A percentile compares a stretch with the other conserved stretches of the same genome.
Conservation (phyloP, 2,113 vertebrate genomes). For the Montifringilla adamsi region DNA sequence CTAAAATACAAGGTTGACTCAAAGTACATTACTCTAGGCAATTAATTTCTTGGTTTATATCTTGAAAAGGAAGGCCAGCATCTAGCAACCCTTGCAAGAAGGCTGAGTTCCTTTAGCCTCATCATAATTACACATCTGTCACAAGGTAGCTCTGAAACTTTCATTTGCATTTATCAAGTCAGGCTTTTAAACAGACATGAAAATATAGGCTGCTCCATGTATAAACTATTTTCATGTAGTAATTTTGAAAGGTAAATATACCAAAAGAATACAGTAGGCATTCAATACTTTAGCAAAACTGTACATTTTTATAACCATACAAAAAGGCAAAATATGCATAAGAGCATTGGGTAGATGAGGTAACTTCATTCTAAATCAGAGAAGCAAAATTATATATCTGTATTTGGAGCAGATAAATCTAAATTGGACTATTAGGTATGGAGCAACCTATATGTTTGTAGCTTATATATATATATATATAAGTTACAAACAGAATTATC, state of each 20-base stretch:
- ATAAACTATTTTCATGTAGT: neutral
- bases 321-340: neutral
- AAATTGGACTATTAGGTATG: neutral
- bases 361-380: neutral
- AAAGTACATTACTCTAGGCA: neutral
- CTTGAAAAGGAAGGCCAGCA: neutral
- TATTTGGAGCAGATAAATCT: neutral
- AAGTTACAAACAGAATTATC: neutral
- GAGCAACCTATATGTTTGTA: neutral
- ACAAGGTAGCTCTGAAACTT: neutral
- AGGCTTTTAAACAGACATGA: neutral
- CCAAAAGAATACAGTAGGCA: neutral
- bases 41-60: neutral
- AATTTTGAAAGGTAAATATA: neutral
- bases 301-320: neutral
- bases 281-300: neutral
- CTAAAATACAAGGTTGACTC: neutral
- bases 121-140: neutral
- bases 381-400: neutral
- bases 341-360: neutral
- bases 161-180: neutral
- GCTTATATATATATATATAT: no score
- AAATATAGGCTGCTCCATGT: neutral
- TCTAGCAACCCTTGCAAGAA: neutral
- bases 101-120: neutral